phyloP scores from a whole-genome alignment of 1,140 invertebrate species.

The Bombus superbus region DNA sequence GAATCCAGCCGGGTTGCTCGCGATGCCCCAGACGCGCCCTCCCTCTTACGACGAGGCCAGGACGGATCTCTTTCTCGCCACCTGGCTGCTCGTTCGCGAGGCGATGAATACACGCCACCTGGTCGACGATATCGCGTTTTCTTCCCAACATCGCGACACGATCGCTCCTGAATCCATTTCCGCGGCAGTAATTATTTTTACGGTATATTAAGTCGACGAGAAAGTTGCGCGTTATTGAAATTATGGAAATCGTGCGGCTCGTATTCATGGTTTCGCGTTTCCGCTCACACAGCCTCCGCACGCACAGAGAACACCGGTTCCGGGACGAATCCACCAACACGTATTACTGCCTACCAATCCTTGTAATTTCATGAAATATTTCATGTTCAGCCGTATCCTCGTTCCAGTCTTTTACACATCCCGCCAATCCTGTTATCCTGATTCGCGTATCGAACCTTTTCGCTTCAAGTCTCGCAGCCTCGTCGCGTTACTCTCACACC shows the following conservation, averaged over 20 bases:
- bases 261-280: conserved; percentile 32
- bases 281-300: conserved; percentile 12
- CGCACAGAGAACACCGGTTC: not conserved
- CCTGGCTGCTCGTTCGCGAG: not conserved
- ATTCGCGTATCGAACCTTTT: not conserved
- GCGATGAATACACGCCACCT: not conserved
- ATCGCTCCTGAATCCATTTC: conserved; percentile 29
- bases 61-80: not conserved
- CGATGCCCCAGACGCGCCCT: too few relatives aligned
- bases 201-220: conserved; percentile 31
- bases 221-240: conserved; percentile 39
- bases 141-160: not conserved
- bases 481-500: not conserved
- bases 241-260: conserved; percentile 31
- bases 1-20: not conserved
- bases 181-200: conserved; percentile 50
- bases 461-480: not conserved
- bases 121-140: not conserved
- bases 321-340: not conserved
- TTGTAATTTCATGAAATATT: not conserved
- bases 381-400: not conserved
- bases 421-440: not conserved
- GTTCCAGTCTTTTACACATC: not conserved
- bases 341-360: not conserved
- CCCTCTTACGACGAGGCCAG: not conserved